Base-by-base conservation (phyloP, 2,888 invertebrate genomes). In the Mayetiola destructor region DNA sequence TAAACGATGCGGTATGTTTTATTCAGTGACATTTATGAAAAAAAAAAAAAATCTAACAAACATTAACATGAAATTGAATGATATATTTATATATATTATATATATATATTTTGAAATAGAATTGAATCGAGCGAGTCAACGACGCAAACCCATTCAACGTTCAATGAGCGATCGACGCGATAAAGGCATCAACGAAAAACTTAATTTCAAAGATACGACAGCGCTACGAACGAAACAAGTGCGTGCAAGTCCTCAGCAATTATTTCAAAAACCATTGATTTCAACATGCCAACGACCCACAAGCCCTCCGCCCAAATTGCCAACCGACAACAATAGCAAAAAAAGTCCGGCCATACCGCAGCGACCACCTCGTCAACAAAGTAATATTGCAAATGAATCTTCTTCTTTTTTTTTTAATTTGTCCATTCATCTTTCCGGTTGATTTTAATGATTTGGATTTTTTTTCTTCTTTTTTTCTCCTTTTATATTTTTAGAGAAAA, bases 151-250 rank as follows among this genome's bases (percentile, higher is more conserved):
- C 9, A 27, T 48, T 3, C n/a, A 27, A n/a, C 48, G 48, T 27
- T 72, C 71, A 59, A 64, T 69, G 40, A 75, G 75, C 64, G 75
- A 75, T 57, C 69, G 75, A 12, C 64, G 67, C 16, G 64, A 61
- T 74, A 68, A 73, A 69, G 61, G 64, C 70, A 72, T 66, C 14
- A 74, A 78, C 56, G 79, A 30, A 37, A 20, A 35, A 29, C n/a
- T 39, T 10, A 76, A 77, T 60, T 87, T 86, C 69, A 76, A 84
- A 67, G 90, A 91, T 69, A 89, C 89, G 27, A 90, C 89, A 85
- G 84, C 89, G 23, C 74, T 90, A 63, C 79, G 88, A 63, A 76
- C 81, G 57, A 80, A 79, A 69, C 74, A 73, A 61, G 74, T 75
- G 64, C 79, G 80, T 67, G 75, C 76, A 39, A 79, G 81, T 67